These are phyloP conservation scores for Sipha maydis DNA, from an alignment of 2,888 invertebrate species.

Conservation along the genomic window DNA sequence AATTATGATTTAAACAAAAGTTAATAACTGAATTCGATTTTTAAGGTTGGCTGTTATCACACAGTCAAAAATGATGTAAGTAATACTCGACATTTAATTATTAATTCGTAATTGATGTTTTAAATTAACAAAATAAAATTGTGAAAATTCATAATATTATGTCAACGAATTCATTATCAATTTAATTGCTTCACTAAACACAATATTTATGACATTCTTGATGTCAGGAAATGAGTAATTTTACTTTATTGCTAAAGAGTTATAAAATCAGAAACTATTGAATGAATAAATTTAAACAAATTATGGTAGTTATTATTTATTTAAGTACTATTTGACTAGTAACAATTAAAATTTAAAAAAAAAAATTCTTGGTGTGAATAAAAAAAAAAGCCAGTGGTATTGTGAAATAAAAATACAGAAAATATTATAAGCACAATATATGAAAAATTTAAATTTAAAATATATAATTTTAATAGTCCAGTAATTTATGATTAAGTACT, in stretches of 20 bases:
- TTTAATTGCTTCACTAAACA: conserved; percentile 12
- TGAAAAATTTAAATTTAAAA: not conserved
- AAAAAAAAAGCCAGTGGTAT: not conserved
- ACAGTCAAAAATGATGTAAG: not conserved
- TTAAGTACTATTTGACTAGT: not conserved
- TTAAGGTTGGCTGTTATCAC: not conserved
- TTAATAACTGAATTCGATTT: not conserved
- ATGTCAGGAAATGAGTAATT: not conserved
- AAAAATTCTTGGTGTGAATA: not conserved
- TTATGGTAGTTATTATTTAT: not conserved
- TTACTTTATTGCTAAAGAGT: not conserved
- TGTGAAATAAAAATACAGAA: not conserved
- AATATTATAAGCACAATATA: not conserved
- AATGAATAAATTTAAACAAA: not conserved
- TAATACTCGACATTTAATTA: not conserved
- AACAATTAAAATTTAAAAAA: not conserved
- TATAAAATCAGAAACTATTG: not conserved
- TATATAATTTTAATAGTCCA: not conserved
- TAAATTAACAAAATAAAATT: conserved; percentile 4
- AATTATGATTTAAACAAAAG: not conserved
- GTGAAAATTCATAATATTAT: not conserved
- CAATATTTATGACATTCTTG: conserved; percentile 19
- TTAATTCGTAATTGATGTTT: not conserved
- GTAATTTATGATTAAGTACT: not conserved
- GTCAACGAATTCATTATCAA: not conserved